These are phyloP conservation scores for Darwinula stevensoni DNA, from an alignment of 2,888 invertebrate genomes.

Conservation along the genomic window DNA sequence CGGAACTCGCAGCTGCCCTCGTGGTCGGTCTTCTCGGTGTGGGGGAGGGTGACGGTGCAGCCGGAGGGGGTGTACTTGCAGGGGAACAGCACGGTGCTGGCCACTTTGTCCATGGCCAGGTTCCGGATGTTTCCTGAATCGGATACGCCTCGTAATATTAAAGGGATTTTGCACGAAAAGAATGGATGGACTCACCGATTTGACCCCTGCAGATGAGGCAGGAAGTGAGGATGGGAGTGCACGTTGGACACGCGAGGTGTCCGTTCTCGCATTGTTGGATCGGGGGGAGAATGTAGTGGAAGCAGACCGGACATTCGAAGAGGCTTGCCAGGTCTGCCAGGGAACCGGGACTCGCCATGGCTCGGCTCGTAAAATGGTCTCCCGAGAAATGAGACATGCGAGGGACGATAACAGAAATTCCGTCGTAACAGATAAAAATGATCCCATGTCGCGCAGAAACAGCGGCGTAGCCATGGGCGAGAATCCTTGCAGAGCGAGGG, in stretches of 20 bases:
- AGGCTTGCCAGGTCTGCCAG: conserved; percentile 15
- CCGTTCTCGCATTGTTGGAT: not conserved
- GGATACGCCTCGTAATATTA: not conserved
- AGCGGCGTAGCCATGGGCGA: too few species aligned
- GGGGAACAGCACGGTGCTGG: conserved; percentile 90
- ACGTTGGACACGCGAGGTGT: conserved; percentile 22
- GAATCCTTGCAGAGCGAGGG: too few species aligned
- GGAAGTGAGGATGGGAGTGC: conserved; percentile 81
- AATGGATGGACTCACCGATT: conserved; percentile 21
- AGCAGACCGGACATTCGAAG: conserved; percentile 3
- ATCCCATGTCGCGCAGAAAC: too few species aligned
- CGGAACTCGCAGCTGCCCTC: conserved; percentile 95
- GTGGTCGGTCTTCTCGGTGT: conserved; percentile 94
- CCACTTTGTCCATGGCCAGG: conserved; percentile 97
- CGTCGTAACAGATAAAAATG: too few species aligned
- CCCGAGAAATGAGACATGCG: too few species aligned
- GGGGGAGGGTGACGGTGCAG: conserved; percentile 62
- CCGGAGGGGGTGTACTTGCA: conserved; percentile 94
- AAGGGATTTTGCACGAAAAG: not conserved
- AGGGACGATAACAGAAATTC: too few species aligned
- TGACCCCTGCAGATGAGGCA: conserved; percentile 96
- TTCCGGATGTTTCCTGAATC: conserved; percentile 65
- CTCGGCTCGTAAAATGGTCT: too few species aligned
- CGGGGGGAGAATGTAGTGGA: not conserved
- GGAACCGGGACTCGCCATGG: too few species aligned